Percentiles rank a stretch among this genome's conserved stretches.
These are phyloP conservation scores for Lepidurus apus DNA, from an alignment of 1,140 invertebrate genomes.

Conservation along the genomic window DNA sequence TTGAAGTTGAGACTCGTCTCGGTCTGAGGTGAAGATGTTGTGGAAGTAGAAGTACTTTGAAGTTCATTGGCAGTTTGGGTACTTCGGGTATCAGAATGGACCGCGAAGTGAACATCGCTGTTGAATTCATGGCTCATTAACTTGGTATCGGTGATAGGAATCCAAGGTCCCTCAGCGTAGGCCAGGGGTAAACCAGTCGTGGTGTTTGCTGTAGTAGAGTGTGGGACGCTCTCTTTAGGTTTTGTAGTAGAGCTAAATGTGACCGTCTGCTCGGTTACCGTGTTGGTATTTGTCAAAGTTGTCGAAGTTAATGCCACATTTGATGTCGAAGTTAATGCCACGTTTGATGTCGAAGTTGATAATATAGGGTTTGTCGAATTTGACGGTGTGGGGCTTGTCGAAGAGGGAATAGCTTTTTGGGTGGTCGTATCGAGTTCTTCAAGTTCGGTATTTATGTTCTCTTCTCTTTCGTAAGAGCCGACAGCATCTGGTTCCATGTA, in stretches of 20 bases:
- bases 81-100: neutral
- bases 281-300: conserved; percentile 11
- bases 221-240: neutral
- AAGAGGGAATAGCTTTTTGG: neutral
- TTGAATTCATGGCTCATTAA: conserved; percentile 10
- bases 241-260: neutral
- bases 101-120: neutral
- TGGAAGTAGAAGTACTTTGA: neutral
- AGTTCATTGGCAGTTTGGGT: neutral
- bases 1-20: neutral
- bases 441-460: conserved; percentile 5
- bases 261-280: neutral
- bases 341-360: conserved; percentile 22
- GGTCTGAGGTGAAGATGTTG: neutral
- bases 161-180: conserved; percentile 11
- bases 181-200: neutral
- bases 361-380: conserved; percentile 14
- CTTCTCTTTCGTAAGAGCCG: neutral
- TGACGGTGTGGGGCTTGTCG: conserved; percentile 7
- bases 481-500: conserved; percentile 13
- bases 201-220: neutral
- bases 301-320: conserved; percentile 19
- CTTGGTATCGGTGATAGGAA: neutral
- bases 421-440: neutral
- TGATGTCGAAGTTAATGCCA: conserved; percentile 19